Conservation (phyloP, 1,140 invertebrate species). For the Cheumatopsyche charites region DNA sequence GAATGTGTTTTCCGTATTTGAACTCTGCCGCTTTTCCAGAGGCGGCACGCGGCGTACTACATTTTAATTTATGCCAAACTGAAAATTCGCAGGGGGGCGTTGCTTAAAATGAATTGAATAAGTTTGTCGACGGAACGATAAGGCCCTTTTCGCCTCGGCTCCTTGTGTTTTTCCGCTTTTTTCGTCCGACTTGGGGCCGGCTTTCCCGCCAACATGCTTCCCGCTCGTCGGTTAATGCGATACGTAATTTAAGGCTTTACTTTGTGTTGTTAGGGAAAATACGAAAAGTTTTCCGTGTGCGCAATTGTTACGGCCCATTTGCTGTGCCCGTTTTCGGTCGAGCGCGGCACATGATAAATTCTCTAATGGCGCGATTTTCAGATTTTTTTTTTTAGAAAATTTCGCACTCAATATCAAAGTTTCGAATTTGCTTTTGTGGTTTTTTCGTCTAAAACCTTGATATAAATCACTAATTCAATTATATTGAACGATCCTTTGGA, state of each 20-base stretch:
- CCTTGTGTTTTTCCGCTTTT: conserved; percentile 1
- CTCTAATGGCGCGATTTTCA: not conserved
- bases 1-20: not conserved
- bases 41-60: not conserved
- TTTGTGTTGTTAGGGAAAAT: conserved; percentile 14
- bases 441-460: no score
- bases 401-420: no score
- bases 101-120: conserved; percentile 29
- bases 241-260: conserved; percentile 32
- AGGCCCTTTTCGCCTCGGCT: not conserved
- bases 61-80: conserved; percentile 29
- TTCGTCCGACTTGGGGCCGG: no score
- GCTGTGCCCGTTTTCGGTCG: conserved; percentile 4
- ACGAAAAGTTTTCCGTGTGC: conserved; percentile 13
- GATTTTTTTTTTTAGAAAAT: no score
- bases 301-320: conserved; percentile 23
- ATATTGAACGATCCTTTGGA: no score
- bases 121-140: conserved; percentile 15
- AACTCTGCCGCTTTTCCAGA: not conserved
- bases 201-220: not conserved
- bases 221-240: conserved; percentile 19
- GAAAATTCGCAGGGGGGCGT: conserved; percentile 1
- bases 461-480: no score
- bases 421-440: no score
- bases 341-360: conserved; percentile 21